phyloP scores from a whole-genome alignment of 2,888 invertebrate genomes.

The Cheilosia pagana region DNA sequence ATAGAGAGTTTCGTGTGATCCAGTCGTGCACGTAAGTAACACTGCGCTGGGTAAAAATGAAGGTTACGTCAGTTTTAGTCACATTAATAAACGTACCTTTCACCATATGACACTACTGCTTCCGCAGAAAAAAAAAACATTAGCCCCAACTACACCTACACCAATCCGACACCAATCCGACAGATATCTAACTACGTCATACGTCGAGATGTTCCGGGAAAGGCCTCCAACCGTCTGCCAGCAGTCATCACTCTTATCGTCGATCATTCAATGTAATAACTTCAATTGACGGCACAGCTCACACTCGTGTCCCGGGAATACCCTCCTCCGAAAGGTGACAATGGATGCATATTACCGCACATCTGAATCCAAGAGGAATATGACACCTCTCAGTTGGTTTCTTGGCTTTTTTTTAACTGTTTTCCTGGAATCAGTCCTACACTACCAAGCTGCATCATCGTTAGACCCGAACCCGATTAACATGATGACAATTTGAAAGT shows the following conservation, averaged over 20 bases:
- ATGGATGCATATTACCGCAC: constrained; percentile 64
- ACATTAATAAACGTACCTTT: too few species aligned
- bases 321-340: constrained; percentile 35
- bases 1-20: too few species aligned
- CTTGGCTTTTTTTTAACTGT: constrained; percentile 4
- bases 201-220: constrained; percentile 35
- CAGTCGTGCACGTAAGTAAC: too few species aligned
- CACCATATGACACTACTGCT: too few species aligned
- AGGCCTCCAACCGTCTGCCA: constrained; percentile 12
- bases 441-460: constrained; percentile 6
- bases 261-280: constrained; percentile 55
- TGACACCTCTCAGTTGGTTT: constrained; percentile 54
- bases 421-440: constrained; percentile 51
- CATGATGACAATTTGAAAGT: constrained; percentile 67
- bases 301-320: constrained; percentile 26
- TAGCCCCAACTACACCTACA: too few species aligned
- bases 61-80: too few species aligned
- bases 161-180: too few species aligned
- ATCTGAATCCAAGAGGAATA: constrained; percentile 21
- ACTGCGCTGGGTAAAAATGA: too few species aligned
- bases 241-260: constrained; percentile 58
- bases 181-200: constrained; percentile 18
- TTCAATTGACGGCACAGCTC: constrained; percentile 48
- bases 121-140: too few species aligned
- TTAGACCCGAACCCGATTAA: constrained; percentile 49